Conservation (phyloP, 2,113 vertebrate genomes). For the Scytalopus superciliaris region DNA sequence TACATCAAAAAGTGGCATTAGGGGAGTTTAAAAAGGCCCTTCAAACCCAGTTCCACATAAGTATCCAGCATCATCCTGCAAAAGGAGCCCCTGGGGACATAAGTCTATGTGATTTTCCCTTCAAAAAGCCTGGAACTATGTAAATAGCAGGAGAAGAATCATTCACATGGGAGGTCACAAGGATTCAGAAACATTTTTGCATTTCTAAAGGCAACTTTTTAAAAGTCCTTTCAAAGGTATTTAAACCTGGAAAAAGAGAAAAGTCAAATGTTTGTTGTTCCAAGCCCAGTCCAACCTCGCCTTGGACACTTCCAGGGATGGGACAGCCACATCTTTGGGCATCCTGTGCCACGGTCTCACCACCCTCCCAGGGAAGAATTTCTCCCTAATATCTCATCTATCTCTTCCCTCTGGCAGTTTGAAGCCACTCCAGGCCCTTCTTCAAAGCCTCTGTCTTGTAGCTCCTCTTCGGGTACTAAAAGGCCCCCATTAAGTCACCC, state of each 20-base stretch:
- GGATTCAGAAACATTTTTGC: background rate
- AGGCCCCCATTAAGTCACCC: background rate
- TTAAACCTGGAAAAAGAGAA: background rate
- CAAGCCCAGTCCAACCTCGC: background rate
- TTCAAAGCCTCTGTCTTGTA: background rate
- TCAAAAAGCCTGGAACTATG: background rate
- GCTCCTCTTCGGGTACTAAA: background rate
- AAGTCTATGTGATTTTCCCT: background rate
- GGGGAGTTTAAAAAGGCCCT: background rate
- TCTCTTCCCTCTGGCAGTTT: background rate
- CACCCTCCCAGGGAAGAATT: background rate
- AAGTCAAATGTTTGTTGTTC: background rate
- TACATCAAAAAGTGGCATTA: background rate
- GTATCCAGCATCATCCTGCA: background rate
- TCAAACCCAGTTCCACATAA: background rate
- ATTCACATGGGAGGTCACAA: background rate
- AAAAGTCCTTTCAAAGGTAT: background rate
- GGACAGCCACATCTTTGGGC: background rate
- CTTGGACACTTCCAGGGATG: background rate
- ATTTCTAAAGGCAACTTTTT: background rate
- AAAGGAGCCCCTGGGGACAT: background rate
- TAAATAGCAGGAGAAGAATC: background rate
- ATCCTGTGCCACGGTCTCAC: accelerated
- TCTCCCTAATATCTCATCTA: too few relatives aligned
- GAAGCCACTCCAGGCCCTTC: background rate